Evolutionary conservation across 2,113 vertebrate species (phyloP).

Genomic region (Paramisgurnus dabryanus): DNA sequence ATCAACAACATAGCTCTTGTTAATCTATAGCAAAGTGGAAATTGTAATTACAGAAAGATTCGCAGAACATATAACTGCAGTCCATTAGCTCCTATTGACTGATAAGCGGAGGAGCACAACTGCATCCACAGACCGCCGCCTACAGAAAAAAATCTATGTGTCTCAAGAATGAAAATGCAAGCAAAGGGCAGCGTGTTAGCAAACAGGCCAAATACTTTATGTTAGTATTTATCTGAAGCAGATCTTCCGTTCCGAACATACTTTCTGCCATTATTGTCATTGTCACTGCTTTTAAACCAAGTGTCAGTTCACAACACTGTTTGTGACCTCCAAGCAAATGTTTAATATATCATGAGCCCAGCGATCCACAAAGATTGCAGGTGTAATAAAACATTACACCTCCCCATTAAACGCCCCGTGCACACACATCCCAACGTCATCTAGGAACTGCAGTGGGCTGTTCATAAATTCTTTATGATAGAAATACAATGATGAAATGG

Average conservation of each 20-base stretch:
- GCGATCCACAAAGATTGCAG: constrained; percentile 27
- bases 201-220: neutral
- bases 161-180: neutral
- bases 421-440: constrained; percentile 3
- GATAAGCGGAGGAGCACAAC: too few species aligned
- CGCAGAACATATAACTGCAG: too few species aligned
- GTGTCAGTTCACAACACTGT: neutral
- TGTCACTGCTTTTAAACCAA: constrained; percentile 5
- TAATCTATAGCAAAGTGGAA: too few species aligned
- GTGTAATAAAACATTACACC: constrained; percentile 34
- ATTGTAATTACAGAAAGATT: too few species aligned
- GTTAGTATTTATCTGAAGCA: neutral
- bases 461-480: neutral
- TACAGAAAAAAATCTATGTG: neutral
- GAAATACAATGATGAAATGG: neutral
- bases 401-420: neutral
- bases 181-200: neutral
- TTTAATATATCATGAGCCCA: constrained; percentile 16
- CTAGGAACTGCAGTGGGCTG: neutral
- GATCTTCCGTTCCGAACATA: neutral
- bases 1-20: too few species aligned
- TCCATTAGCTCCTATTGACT: too few species aligned
- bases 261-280: neutral
- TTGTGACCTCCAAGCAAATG: constrained; percentile 30
- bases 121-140: too few species aligned